These are phyloP conservation scores for Notoglanidium macrostoma DNA, from an alignment of 2,797 vertebrate genomes.

Conservation along the genomic window DNA sequence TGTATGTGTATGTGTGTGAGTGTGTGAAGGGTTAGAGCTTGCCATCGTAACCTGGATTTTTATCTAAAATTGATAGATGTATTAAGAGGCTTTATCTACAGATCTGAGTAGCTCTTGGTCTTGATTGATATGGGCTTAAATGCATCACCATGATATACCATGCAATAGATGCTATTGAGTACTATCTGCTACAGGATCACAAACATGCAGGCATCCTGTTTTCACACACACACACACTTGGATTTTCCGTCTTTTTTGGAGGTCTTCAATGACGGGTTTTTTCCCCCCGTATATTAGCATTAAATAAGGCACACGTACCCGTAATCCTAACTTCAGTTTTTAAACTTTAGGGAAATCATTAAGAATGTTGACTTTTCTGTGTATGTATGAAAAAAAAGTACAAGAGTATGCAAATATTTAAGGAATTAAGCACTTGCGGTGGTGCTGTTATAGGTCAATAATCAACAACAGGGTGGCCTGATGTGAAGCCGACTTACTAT, in stretches of 20 bases:
- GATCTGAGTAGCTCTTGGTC: not conserved
- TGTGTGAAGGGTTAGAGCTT: not conserved
- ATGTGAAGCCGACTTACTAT: too few species aligned
- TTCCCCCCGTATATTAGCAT: not conserved
- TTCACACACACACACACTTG: conserved; percentile 5
- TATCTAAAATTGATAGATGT: not conserved
- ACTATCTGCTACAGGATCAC: conserved; percentile 29
- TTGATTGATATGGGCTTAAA: conserved; percentile 27
- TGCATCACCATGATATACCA: not conserved
- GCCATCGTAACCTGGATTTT: not conserved
- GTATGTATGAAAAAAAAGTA: not conserved
- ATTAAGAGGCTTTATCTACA: not conserved
- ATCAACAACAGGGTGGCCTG: not conserved
- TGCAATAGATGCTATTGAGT: conserved; percentile 9
- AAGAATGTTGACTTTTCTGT: not conserved
- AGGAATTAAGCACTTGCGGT: not conserved
- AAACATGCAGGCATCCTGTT: conserved; percentile 9
- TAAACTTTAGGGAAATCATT: not conserved
- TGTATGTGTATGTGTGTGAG: not conserved
- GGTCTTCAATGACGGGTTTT: not conserved
- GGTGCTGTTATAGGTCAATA: not conserved
- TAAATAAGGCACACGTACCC: not conserved
- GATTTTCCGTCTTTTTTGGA: not conserved
- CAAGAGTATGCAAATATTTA: not conserved
- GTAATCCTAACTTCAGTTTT: not conserved